Conservation (phyloP, 2,113 vertebrate species). For the Notechis scutatus region DNA sequence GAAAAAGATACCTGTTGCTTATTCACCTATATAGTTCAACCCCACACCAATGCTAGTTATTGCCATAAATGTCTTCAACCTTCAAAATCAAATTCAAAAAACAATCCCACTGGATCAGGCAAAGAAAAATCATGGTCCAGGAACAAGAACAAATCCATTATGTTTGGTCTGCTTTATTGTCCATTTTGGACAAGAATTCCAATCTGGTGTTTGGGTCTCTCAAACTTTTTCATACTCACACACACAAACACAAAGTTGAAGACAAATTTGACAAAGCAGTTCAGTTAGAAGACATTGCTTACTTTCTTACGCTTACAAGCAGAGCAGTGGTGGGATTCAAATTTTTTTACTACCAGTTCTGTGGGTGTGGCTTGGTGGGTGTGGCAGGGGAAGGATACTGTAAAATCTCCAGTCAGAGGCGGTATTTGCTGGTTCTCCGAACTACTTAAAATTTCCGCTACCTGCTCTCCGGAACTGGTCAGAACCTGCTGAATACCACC, state of each 20-base stretch:
- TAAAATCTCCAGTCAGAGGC: too few relatives aligned
- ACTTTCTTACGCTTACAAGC: not conserved
- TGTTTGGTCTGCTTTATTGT: not conserved
- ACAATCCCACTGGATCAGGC: not conserved
- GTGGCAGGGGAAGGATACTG: too few relatives aligned
- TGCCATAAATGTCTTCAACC: not conserved
- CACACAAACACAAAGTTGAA: not conserved
- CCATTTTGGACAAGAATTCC: not conserved
- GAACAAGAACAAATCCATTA: not conserved
- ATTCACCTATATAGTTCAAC: not conserved
- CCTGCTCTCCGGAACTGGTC: too few relatives aligned
- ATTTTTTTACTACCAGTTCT: too few relatives aligned
- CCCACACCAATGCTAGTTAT: not conserved
- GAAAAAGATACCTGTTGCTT: not conserved
- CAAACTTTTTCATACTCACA: not conserved
- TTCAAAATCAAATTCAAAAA: not conserved
- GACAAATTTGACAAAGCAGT: not conserved
- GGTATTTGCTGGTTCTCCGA: too few relatives aligned
- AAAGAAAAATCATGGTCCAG: not conserved
- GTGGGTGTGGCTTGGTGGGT: too few relatives aligned
- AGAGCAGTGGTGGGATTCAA: too few relatives aligned
- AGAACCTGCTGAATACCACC: too few relatives aligned
- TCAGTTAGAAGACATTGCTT: not conserved
- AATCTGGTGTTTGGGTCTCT: not conserved
- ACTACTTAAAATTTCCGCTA: too few relatives aligned